Evolutionary conservation across 2,797 vertebrate species (phyloP).

Genomic region (Salmo trutta): DNA sequence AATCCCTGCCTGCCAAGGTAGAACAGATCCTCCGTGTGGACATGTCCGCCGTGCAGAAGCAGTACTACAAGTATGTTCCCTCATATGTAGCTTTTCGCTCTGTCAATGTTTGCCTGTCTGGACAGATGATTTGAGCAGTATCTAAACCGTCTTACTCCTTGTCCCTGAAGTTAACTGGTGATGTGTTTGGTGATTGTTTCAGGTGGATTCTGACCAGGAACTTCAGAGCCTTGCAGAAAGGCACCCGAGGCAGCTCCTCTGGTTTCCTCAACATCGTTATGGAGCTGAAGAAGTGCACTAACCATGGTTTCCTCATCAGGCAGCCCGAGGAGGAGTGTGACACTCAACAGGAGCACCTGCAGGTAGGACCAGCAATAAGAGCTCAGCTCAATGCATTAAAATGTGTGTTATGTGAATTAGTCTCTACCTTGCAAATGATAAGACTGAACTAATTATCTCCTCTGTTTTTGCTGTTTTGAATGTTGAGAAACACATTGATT

Average conservation of each 20-base stretch:
- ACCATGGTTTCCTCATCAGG: conserved; percentile 94
- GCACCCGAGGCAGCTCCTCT: conserved; percentile 90
- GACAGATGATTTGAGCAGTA: background rate
- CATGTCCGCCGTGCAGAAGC: conserved; percentile 96
- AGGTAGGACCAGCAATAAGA: conserved; percentile 69
- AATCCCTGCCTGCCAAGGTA: conserved; percentile 97
- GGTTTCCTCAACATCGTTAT: conserved; percentile 99
- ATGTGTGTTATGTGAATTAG: background rate
- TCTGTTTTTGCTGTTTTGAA: background rate
- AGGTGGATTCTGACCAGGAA: conserved; percentile 99
- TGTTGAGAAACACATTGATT: background rate
- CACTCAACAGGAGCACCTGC: conserved; percentile 80
- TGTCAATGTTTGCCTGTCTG: background rate
- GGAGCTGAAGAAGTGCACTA: conserved; percentile 99
- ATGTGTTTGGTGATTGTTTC: conserved; percentile 8
- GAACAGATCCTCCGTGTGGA: conserved; percentile 98
- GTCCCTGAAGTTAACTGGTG: conserved; percentile 36
- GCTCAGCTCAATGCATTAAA: background rate
- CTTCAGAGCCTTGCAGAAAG: conserved; percentile 94
- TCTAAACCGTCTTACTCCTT: background rate
- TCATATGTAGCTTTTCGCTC: background rate
- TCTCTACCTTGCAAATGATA: background rate
- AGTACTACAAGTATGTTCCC: conserved; percentile 92
- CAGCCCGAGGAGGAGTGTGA: conserved; percentile 87
- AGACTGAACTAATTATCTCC: background rate